Percentiles rank a stretch among this genome's conserved stretches.
Evolutionary conservation across 2,888 invertebrate genomes (phyloP).

Genomic region (Tetragonula carbonaria): DNA sequence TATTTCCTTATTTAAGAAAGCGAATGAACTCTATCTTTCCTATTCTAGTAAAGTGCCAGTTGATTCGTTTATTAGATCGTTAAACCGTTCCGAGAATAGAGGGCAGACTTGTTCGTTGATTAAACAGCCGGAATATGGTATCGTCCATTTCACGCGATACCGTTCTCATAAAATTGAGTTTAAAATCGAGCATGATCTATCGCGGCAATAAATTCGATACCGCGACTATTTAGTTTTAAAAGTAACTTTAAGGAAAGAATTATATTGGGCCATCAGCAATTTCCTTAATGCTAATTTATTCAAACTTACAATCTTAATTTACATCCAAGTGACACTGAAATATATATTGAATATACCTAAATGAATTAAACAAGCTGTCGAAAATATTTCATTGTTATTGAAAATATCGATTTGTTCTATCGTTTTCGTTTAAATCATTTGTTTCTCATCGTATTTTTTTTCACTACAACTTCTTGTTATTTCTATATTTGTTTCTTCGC

Average conservation of each 20-base stretch:
- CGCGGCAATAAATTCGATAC: not conserved
- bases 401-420: not conserved
- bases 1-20: not conserved
- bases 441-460: not conserved
- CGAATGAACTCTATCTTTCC: constrained; percentile 3
- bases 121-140: not conserved
- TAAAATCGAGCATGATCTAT: not conserved
- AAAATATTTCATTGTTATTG: not conserved
- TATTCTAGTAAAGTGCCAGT: not conserved
- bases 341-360: not conserved
- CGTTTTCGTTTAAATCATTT: not conserved
- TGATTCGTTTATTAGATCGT: constrained; percentile 17
- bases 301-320: not conserved
- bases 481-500: not conserved
- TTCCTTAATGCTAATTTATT: too few relatives aligned
- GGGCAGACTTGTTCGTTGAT: not conserved
- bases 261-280: too few relatives aligned
- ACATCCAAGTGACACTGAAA: not conserved
- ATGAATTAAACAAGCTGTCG: not conserved
- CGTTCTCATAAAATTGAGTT: not conserved
- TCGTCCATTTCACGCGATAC: not conserved
- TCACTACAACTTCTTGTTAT: not conserved
- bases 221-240: not conserved
- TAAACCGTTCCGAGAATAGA: constrained; percentile 15
- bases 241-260: too few relatives aligned